These are phyloP conservation scores for Drosophila nigromelanica DNA, from an alignment of 1,140 invertebrate species.

Conservation along the genomic window DNA sequence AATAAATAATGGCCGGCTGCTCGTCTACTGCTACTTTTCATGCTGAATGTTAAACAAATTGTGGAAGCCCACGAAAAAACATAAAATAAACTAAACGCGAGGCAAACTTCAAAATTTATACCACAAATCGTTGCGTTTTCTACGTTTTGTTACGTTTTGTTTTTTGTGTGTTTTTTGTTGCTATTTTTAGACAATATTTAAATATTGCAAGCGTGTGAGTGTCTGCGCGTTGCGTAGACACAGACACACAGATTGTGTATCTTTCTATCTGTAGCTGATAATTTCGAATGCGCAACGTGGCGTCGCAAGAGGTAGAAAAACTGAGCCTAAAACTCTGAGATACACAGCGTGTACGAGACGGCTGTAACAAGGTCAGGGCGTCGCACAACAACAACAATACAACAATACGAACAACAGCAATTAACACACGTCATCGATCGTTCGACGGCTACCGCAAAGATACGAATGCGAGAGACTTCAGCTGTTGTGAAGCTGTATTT, in stretches of 20 bases:
- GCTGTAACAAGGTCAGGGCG: constrained; percentile 77
- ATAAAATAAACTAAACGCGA: constrained; percentile 23
- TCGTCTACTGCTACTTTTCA: constrained; percentile 1
- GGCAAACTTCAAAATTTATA: constrained; percentile 48
- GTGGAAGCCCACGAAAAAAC: constrained; percentile 14
- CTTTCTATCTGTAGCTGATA: constrained; percentile 37
- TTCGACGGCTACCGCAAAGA: constrained; percentile 35
- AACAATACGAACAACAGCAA: constrained; percentile 29
- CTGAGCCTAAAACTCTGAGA: constrained; percentile 29
- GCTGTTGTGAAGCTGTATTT: constrained; percentile 17
- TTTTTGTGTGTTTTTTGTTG: constrained; percentile 22
- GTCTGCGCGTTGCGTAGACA: constrained; percentile 51
- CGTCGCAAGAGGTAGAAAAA: constrained; percentile 39
- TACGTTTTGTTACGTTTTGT: constrained; percentile 39
- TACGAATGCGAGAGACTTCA: constrained; percentile 12
- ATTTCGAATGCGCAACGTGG: constrained; percentile 25
- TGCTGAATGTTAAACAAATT: constrained; percentile 14
- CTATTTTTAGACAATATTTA: constrained; percentile 67
- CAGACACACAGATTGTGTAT: constrained; percentile 4
- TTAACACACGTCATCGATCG: constrained; percentile 66
- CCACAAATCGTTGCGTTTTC: constrained; percentile 47
- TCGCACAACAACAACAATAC: constrained; percentile 29
- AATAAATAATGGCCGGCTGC: not conserved
- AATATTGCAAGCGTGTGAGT: constrained; percentile 46
- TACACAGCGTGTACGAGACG: constrained; percentile 20